Evolutionary conservation across 1,140 invertebrate species (phyloP).

Genomic region (Solenopsis fugax): DNA sequence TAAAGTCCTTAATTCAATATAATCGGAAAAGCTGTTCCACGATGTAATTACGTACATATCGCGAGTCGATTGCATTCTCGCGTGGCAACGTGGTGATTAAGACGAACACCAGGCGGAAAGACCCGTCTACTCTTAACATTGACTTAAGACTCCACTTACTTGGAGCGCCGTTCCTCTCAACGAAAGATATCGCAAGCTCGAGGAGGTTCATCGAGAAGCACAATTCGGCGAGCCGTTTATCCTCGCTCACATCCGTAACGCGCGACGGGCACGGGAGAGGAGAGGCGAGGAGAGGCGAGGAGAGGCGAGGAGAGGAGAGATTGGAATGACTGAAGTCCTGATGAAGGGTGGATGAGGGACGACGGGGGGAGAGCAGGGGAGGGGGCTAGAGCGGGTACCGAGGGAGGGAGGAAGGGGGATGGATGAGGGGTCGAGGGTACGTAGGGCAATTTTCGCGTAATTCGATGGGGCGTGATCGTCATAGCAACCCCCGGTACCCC

Average conservation of each 20-base stretch:
- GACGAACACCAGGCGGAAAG: slow-evolving; percentile 34
- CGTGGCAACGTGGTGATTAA: slow-evolving; percentile 22
- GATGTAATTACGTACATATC: neutral
- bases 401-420: neutral
- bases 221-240: slow-evolving; percentile 83
- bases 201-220: slow-evolving; percentile 80
- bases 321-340: slow-evolving; percentile 74
- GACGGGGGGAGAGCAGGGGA: slow-evolving; percentile 23
- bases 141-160: slow-evolving; percentile 53
- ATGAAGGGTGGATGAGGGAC: slow-evolving; percentile 67
- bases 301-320: slow-evolving; percentile 70
- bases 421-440: slow-evolving; percentile 80
- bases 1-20: neutral
- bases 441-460: slow-evolving; percentile 86
- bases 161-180: slow-evolving; percentile 47
- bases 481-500: slow-evolving; percentile 84
- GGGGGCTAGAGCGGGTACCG: slow-evolving; percentile 10
- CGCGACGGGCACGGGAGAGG: slow-evolving; percentile 62
- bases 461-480: slow-evolving; percentile 86
- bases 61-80: neutral
- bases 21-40: neutral
- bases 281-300: too few species aligned
- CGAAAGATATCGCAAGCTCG: slow-evolving; percentile 58
- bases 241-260: slow-evolving; percentile 80
- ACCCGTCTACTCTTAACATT: slow-evolving; percentile 46